Conservation (phyloP, 2,797 vertebrate genomes). For the Aselliscus stoliczkanus region DNA sequence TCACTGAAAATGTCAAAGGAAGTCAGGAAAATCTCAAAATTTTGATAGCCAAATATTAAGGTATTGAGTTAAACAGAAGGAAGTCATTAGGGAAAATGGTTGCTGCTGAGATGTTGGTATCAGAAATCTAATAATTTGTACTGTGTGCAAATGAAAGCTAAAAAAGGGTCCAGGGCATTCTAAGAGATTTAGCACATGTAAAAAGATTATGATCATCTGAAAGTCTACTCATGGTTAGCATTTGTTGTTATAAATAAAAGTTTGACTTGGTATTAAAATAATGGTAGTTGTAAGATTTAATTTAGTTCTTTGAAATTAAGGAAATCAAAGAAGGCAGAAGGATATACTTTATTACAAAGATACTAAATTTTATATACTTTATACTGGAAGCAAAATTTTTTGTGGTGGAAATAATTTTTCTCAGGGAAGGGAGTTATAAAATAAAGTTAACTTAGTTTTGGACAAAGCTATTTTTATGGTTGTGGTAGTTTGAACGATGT, state of each 20-base stretch:
- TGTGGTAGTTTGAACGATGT: background rate
- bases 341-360: background rate
- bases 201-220: background rate
- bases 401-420: background rate
- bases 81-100: background rate
- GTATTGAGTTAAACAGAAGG: background rate
- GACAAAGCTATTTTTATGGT: background rate
- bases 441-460: background rate
- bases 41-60: background rate
- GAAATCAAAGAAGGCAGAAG: background rate
- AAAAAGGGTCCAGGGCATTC: background rate
- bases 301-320: background rate
- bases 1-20: background rate
- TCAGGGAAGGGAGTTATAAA: background rate
- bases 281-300: background rate
- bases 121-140: background rate
- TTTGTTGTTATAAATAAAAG: slow-evolving; percentile 18
- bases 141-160: background rate
- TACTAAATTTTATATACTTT: background rate
- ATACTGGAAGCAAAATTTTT: background rate
- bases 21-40: background rate
- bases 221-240: background rate
- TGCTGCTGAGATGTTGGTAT: background rate
- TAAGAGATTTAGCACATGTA: background rate
- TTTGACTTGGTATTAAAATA: slow-evolving; percentile 2